A percentile compares a stretch with the other conserved stretches of the same genome.
phyloP scores from a whole-genome alignment of 2,797 vertebrate species.

The Hemitrygon akajei region DNA sequence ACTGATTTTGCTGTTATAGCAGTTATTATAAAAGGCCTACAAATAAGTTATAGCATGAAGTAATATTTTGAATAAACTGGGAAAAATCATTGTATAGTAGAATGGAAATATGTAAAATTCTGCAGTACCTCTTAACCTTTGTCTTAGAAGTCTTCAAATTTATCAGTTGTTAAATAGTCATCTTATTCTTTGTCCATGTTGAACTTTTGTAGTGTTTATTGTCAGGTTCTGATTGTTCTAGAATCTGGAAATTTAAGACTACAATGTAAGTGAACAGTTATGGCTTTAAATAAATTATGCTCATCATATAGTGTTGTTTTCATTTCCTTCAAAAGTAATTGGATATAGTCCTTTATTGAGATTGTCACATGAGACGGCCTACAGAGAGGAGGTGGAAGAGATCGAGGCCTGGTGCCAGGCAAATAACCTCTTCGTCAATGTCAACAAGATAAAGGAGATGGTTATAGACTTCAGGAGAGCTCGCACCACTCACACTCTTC shows the following conservation, averaged over 20 bases:
- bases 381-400: too few species aligned
- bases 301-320: not conserved
- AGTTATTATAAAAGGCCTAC: not conserved
- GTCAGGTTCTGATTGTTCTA: not conserved
- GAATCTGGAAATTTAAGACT: not conserved
- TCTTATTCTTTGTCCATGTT: not conserved
- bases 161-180: constrained; percentile 4
- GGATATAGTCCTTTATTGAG: not conserved
- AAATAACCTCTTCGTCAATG: too few species aligned
- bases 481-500: too few species aligned
- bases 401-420: too few species aligned
- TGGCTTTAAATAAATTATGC: constrained; percentile 26
- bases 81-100: not conserved
- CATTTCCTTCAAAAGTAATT: not conserved
- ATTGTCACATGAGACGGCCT: too few species aligned
- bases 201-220: not conserved
- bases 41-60: not conserved
- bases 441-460: too few species aligned
- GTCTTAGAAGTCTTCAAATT: not conserved
- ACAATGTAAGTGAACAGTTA: not conserved
- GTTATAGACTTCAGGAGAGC: too few species aligned
- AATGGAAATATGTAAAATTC: not conserved
- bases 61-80: not conserved
- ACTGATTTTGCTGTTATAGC: not conserved
- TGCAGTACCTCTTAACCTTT: not conserved